Evolutionary conservation across 2,888 invertebrate species (phyloP).

Genomic region (Uloborus plumipes): DNA sequence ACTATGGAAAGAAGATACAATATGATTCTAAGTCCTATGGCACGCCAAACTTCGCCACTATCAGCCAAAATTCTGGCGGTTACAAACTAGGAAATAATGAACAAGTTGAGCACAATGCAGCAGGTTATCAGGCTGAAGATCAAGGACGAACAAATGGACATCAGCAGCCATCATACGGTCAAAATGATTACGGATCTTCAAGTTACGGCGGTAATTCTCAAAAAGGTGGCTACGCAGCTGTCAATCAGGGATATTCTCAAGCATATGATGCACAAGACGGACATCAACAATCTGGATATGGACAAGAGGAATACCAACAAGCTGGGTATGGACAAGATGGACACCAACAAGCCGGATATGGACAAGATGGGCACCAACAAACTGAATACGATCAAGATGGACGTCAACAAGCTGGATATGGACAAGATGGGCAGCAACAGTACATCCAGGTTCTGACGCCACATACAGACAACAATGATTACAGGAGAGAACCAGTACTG

Average conservation of each 20-base stretch:
- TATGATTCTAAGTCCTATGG: conserved; percentile 9
- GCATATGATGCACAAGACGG: neutral
- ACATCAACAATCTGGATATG: neutral
- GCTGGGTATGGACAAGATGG: neutral
- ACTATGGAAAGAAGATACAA: conserved; percentile 15
- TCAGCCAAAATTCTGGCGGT: conserved; percentile 18
- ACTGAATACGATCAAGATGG: neutral
- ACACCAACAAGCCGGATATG: neutral
- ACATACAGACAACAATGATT: conserved; percentile 33
- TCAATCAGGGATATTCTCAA: conserved; percentile 15
- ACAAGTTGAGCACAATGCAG: conserved; percentile 5
- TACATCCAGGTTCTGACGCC: conserved; percentile 41
- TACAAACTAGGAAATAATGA: conserved; percentile 21
- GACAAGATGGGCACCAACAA: neutral
- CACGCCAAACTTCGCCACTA: conserved; percentile 9
- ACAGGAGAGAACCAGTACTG: conserved; percentile 53
- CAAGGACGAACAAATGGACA: conserved; percentile 6
- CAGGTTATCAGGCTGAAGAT: conserved; percentile 24
- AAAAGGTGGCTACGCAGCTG: neutral
- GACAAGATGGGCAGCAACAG: conserved; percentile 18
- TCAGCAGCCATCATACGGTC: conserved; percentile 15
- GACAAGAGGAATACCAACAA: neutral
- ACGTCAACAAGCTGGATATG: neutral
- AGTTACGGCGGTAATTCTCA: neutral
- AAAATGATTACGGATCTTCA: neutral